A percentile compares a stretch with the other conserved stretches of the same genome.
Evolutionary conservation across 2,888 invertebrate genomes (phyloP).

Genomic region (Oxyteleia sp.): DNA sequence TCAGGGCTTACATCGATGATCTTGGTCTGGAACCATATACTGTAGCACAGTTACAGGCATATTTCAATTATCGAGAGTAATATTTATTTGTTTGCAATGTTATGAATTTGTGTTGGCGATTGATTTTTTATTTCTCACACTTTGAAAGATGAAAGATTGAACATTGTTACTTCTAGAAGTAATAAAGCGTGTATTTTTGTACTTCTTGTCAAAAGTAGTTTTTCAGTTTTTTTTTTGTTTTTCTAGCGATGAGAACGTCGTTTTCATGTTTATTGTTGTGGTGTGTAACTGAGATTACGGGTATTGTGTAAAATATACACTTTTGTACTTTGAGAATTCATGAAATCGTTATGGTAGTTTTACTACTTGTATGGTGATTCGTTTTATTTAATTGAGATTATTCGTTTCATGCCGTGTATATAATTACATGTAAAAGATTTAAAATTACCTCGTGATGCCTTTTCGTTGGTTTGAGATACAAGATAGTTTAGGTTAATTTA

Average conservation of each 20-base stretch:
- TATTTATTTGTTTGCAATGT: conserved; percentile 1
- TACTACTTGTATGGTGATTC: not conserved
- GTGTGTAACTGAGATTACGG: no score
- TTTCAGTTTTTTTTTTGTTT: not conserved
- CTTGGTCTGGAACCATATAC: conserved; percentile 90
- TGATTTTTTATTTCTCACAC: not conserved
- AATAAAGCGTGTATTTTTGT: conserved; percentile 8
- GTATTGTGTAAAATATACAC: no score
- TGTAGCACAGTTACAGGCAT: conserved; percentile 90
- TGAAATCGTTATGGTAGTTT: no score
- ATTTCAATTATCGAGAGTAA: conserved; percentile 90
- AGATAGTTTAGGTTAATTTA: conserved; percentile 17
- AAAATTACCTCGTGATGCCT: not conserved
- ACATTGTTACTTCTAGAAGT: not conserved
- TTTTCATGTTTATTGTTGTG: no score
- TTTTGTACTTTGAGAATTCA: not conserved
- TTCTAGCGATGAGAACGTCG: no score
- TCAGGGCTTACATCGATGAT: conserved; percentile 91
- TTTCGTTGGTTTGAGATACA: not conserved
- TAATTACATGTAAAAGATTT: not conserved
- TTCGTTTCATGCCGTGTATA: conserved; percentile 2
- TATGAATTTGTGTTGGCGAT: not conserved
- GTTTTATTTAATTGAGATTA: not conserved
- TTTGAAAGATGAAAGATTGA: not conserved
- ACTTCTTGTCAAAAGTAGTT: not conserved